Evolutionary conservation across 1,140 invertebrate species (phyloP), one percentile per base, ranked within the genome.

Genomic region (Caenorhabditis briggsae): DNA sequence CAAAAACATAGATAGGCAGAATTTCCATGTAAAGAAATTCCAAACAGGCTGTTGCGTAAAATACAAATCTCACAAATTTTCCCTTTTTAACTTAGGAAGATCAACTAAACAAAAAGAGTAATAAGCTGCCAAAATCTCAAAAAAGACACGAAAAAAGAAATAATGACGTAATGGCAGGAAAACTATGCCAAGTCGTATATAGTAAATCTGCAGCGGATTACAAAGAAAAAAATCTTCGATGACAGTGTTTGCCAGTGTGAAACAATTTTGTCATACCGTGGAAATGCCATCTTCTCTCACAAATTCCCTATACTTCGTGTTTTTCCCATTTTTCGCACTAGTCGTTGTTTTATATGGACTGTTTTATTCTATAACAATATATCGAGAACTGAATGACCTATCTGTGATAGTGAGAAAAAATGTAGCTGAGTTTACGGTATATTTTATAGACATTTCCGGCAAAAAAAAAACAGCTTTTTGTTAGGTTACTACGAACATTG

Each of bases 201-300:
- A 20, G 46, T 78, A 78, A 78, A 78, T 78, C 70, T 50, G n/a
- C n/a, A 20, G n/a, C 25, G 70, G 70, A 78, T 78, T 78, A 78
- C 43, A 78, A 14, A 78, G n/a, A 6, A 20, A 8, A 33, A 18
- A 14, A 18, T n/a, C 20, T 78, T 33, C 20, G 53, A 78, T 78
- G 70, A n/a, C 46, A 20, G 46, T 50, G 14, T 18, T n/a, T 53
- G 53, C 20, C 9, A 23, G n/a, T 23, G 12, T 20, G n/a, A 78
- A 78, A 78, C 70, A 20, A 5, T 50, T 78, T 41, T 78, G 41
- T 50, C 50, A 50, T 46, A 46, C n/a, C 7, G 3, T 23, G 9
- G n/a, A 23, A 8, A 78, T 78, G 70, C 70, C 14, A 12, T 50
- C 18, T 50, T 50, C n/a, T 20, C 3, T 18, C 46, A 18, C 70